Conservation (phyloP, 1,140 invertebrate genomes). For the Drosophila ercepeae region DNA sequence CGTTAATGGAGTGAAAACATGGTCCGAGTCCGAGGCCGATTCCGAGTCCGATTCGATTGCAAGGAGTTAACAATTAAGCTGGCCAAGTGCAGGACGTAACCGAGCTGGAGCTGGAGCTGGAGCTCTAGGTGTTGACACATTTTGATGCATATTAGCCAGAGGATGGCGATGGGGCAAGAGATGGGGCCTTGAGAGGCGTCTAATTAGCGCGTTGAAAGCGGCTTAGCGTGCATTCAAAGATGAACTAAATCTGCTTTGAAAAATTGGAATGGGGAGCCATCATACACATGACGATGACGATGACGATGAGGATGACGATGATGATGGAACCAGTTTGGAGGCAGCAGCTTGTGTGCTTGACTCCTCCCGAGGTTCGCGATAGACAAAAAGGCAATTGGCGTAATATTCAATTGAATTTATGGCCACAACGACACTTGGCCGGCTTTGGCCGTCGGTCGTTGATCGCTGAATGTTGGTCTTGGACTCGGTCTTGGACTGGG, state of each 20-base stretch:
- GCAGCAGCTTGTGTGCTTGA: conserved; percentile 14
- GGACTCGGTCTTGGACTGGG: conserved; percentile 19
- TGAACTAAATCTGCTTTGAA: conserved; percentile 68
- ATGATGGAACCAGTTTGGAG: conserved; percentile 52
- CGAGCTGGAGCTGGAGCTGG: neutral
- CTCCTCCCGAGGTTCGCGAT: conserved; percentile 68
- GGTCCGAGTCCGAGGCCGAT: conserved; percentile 16
- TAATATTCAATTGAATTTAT: conserved; percentile 84
- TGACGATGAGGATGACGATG: conserved; percentile 4
- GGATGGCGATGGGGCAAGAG: neutral
- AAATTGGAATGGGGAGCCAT: conserved; percentile 8
- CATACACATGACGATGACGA: conserved; percentile 6
- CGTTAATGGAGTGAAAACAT: conserved; percentile 77
- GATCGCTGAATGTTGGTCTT: conserved; percentile 14
- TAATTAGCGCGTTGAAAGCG: conserved; percentile 77
- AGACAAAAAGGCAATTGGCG: conserved; percentile 82
- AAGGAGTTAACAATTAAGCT: conserved; percentile 74
- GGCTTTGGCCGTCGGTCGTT: conserved; percentile 33
- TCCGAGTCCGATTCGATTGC: conserved; percentile 13
- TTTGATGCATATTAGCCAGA: conserved; percentile 76
- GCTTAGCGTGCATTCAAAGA: conserved; percentile 65
- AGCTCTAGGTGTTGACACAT: conserved; percentile 76
- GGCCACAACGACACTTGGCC: conserved; percentile 80
- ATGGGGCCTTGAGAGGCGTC: conserved; percentile 61
- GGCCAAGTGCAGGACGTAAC: conserved; percentile 9